Evolutionary conservation across 2,797 vertebrate species (phyloP).

Genomic region (Sebastes trivittatus): DNA sequence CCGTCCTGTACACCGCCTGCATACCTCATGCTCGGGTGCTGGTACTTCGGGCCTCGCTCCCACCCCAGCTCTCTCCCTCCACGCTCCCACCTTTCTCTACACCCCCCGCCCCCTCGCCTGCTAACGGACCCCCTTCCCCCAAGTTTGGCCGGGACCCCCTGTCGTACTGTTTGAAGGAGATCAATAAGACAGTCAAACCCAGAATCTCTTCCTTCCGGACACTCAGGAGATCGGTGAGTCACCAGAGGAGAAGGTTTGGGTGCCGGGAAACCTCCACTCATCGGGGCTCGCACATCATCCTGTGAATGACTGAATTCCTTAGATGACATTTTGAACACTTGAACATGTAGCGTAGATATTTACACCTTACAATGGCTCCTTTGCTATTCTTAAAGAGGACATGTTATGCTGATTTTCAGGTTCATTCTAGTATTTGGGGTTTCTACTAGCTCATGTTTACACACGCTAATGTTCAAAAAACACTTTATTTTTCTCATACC

Average conservation of each 20-base stretch:
- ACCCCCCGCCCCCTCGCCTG: conserved; percentile 82
- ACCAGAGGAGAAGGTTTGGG: conserved; percentile 42
- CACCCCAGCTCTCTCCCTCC: conserved; percentile 80
- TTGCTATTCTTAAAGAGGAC: background rate
- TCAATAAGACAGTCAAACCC: conserved; percentile 97
- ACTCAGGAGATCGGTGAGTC: conserved; percentile 92
- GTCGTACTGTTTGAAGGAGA: conserved; percentile 95
- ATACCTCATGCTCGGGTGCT: conserved; percentile 67
- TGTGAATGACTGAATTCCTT: conserved; percentile 29
- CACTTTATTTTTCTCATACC: rapidly evolving
- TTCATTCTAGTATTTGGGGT: too few species aligned
- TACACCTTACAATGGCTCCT: background rate
- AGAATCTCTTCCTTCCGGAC: conserved; percentile 94
- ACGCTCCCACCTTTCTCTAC: conserved; percentile 81
- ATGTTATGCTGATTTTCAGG: too few species aligned
- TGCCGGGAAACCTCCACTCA: conserved; percentile 30
- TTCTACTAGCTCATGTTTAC: too few species aligned
- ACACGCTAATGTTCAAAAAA: rapidly evolving
- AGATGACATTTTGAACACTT: background rate
- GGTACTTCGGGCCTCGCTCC: conserved; percentile 69
- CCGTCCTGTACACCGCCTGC: conserved; percentile 57
- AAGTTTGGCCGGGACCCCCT: conserved; percentile 92
- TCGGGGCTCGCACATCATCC: conserved; percentile 25
- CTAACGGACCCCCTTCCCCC: conserved; percentile 93
- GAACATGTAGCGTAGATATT: background rate